Percentiles rank a stretch among this genome's conserved stretches.
Evolutionary conservation across 2,113 vertebrate genomes (phyloP).

Genomic region (Pica pica): DNA sequence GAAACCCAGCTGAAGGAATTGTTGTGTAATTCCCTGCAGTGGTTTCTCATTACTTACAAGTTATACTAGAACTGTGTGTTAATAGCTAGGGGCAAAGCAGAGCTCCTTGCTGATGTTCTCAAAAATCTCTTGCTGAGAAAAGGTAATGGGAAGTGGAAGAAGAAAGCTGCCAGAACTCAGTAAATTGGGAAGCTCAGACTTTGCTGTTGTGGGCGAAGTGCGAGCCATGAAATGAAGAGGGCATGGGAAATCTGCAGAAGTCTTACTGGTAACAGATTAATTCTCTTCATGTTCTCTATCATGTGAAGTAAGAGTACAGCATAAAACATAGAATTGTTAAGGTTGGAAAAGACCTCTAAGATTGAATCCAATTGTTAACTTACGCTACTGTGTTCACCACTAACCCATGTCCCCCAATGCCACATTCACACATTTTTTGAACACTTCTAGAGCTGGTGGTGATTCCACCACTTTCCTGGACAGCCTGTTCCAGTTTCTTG

Average conservation of each 20-base stretch:
- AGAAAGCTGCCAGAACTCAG: not conserved
- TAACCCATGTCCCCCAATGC: not conserved
- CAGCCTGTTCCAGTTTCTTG: not conserved
- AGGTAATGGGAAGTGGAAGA: not conserved
- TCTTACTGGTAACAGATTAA: not conserved
- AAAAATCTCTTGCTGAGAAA: not conserved
- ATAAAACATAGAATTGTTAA: not conserved
- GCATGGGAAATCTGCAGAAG: not conserved
- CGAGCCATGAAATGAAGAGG: not conserved
- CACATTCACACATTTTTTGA: not conserved
- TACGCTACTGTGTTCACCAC: accelerated
- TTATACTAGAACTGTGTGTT: not conserved
- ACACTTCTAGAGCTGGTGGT: not conserved
- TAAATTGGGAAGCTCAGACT: not conserved
- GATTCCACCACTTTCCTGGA: not conserved
- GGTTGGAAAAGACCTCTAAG: not conserved
- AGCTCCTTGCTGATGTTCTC: not conserved
- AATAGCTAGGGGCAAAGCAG: not conserved
- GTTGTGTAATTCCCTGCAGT: not conserved
- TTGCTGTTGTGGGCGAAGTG: not conserved
- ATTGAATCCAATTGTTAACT: not conserved
- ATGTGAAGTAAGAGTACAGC: not conserved
- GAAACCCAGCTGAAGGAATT: not conserved
- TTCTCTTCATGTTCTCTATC: not conserved
- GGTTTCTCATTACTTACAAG: not conserved